Base-by-base conservation (phyloP, 2,888 invertebrate genomes). In the Linnaemya vulpina region DNA sequence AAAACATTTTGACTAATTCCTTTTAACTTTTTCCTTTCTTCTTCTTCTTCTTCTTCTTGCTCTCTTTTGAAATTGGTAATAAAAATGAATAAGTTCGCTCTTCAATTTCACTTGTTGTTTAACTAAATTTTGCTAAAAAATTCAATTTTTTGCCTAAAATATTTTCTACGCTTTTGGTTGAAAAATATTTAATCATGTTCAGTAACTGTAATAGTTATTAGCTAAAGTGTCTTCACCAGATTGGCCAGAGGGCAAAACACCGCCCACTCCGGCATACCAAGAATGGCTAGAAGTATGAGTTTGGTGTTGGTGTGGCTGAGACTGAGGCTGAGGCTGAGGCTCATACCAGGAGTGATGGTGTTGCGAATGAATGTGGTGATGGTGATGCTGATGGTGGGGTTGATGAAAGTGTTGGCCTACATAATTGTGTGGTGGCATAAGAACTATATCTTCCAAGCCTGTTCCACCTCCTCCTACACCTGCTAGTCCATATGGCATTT, bases 401-500 rank as follows among this genome's bases (percentile, higher is more conserved):
- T 74, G 75, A 58, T 76, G 67, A 22, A 60, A 68, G 13, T 74
- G 77, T 60, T 62, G 71, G 67, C 83, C 75, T n/a, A 49, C 40
- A 43, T 79, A 88, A 81, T 87, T 88, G 86, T 83, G 71, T 87
- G 70, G 51, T 53, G 51, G 60, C 62, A 86, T 73, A 88, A 89
- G 49, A 86, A 87, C 89, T 17, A 67, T 20, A 51, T 55, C 78
- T 46, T 60, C 65, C 38, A 74, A 51, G 40, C 30, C 88, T n/a
- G 63, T 46, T 38, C 74, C 63, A 38, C 65, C 73, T 53, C 17
- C 49, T 7, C 65, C 60, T 35, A 53, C 70, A 58, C 86, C 88
- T 86, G 86, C 87, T 55, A 63, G 20, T 87, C 84, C 87, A 80
- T 74, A 82, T 70, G 87, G 88, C 88, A 90, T 89, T 89, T 88